Base-by-base conservation (phyloP, 2,888 invertebrate genomes). In the Hololepta plana region DNA sequence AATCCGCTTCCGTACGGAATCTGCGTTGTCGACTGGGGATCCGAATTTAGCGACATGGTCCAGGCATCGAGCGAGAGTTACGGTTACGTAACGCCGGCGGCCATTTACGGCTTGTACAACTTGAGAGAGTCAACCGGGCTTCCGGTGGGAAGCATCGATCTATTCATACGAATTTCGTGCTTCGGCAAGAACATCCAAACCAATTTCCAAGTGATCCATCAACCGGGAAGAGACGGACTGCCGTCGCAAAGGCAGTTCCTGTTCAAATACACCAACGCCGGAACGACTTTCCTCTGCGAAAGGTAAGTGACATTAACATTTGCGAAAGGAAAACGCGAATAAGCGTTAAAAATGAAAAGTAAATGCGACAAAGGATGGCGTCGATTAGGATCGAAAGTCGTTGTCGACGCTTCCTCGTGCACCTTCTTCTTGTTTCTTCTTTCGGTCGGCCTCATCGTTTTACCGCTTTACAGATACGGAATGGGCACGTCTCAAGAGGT, bases 121-220 rank as follows among this genome's bases (percentile, higher is more conserved):
- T 15, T 63, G 55, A 42, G 52, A 48, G 38, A 38, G 37, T 2
- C 46, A 45, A 11, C 43, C 35, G 10, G 35, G 50, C 14, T 48
- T 35, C 30, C 53, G 44, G 5, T 57, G 51, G 66, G 63, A 2
- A 54, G 55, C 34, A 46, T 66, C 8, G 40, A 47, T 4, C 48
- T 63, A 12, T 60, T 61, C 35, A 40, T 65, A 13, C 46, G 64
- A 34, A 35, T 67, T 8, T 60, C 59, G 23, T 58, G 60, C 30
- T 53, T 62, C 24, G 67, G 67, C 5, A 49, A 53, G 7, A 53
- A 46, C 22, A 58, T 65, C 3, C 45, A 48, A 33, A 52, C 51
- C 3, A 40, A 45, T 26, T 49, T 43, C 26, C 44, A 45, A 31
- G 32, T 46, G 2, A 30, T 38, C 5, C 20, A 27, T 3, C 26